phyloP scores from a whole-genome alignment of 2,113 vertebrate species.

The Chaetops frenatus region DNA sequence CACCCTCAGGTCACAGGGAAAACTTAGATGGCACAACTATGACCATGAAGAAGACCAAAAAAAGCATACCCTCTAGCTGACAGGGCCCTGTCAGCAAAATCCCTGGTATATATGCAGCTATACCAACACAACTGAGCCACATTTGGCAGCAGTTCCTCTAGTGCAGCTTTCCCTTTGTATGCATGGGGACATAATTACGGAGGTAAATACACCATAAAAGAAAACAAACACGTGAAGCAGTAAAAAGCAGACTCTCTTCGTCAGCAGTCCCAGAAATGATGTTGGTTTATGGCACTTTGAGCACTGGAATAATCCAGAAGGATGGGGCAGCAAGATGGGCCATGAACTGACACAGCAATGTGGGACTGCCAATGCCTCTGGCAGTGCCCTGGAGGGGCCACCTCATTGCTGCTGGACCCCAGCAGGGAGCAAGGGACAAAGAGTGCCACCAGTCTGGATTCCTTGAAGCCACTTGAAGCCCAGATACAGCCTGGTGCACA shows the following conservation, averaged over 20 bases:
- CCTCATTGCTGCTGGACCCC: not conserved
- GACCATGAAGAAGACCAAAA: not conserved
- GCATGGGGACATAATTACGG: not conserved
- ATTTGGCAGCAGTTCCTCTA: not conserved
- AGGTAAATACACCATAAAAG: not conserved
- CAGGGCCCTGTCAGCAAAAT: not conserved
- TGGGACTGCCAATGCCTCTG: not conserved
- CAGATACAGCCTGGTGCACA: not conserved
- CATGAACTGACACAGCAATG: not conserved
- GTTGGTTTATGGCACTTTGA: not conserved
- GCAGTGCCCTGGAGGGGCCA: not conserved
- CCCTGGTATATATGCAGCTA: not conserved
- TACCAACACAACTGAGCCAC: not conserved
- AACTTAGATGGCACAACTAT: not conserved
- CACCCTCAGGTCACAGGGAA: not conserved
- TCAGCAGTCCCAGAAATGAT: not conserved
- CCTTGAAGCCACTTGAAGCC: not conserved
- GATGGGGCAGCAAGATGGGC: rapidly evolving
- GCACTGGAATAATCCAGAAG: not conserved
- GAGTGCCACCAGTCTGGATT: rapidly evolving
- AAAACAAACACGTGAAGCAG: not conserved
- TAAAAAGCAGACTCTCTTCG: not conserved
- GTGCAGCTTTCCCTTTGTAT: not conserved
- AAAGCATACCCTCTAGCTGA: not conserved
- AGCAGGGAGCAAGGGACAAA: not conserved